These are phyloP conservation scores for Clarias pachynema DNA, from an alignment of 2,797 vertebrate species.

Conservation along the genomic window DNA sequence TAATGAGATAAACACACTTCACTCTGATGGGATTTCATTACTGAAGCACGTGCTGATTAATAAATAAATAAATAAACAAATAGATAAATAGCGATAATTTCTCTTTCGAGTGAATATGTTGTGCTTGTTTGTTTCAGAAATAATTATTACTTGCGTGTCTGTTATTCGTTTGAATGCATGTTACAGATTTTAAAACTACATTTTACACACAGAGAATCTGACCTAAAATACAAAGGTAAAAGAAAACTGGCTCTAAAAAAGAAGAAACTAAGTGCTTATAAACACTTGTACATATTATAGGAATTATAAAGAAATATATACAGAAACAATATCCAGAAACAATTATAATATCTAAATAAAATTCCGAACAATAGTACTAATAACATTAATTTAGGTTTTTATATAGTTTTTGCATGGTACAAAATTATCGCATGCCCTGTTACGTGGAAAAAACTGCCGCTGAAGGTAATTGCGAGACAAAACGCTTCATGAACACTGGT, in stretches of 20 bases:
- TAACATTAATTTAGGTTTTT: neutral
- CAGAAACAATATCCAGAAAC: neutral
- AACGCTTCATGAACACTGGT: neutral
- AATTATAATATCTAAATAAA: no score
- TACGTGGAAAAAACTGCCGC: no score
- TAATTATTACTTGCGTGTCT: neutral
- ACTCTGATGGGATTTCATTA: constrained; percentile 41
- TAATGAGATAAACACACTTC: constrained; percentile 38
- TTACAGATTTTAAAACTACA: neutral
- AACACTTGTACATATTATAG: no score
- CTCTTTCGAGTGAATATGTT: neutral
- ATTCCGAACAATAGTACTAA: neutral
- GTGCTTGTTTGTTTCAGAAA: neutral
- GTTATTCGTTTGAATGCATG: neutral
- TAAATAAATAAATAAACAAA: neutral
- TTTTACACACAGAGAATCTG: neutral
- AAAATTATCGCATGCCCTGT: neutral
- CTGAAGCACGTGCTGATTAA: constrained; percentile 10
- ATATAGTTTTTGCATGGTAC: neutral
- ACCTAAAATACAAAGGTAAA: neutral
- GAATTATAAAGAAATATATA: neutral
- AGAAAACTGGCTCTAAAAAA: no score
- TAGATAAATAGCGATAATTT: neutral
- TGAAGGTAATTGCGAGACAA: neutral
- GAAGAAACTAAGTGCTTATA: neutral